A percentile compares a stretch with the other conserved stretches of the same genome.
These are phyloP conservation scores for Koerneria pararmatus DNA, from an alignment of 2,888 invertebrate genomes.

Conservation along the genomic window DNA sequence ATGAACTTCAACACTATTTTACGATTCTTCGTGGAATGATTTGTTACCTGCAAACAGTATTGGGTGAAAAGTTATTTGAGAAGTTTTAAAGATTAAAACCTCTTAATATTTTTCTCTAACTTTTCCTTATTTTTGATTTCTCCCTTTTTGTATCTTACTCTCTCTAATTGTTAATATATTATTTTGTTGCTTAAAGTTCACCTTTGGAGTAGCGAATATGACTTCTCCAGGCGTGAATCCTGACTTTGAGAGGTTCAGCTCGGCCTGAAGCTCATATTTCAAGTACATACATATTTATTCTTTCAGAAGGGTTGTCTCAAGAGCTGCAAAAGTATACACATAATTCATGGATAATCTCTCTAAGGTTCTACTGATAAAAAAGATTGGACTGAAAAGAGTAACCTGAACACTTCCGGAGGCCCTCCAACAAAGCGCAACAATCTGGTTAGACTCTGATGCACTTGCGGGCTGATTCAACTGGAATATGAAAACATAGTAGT, in stretches of 20 bases:
- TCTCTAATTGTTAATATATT: slow-evolving; percentile 1
- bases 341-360: background rate
- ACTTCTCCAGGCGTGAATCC: slow-evolving; percentile 57
- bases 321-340: background rate
- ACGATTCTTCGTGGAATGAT: slow-evolving; percentile 17
- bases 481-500: too few species aligned
- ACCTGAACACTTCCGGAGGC: slow-evolving; percentile 42
- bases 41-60: slow-evolving; percentile 17
- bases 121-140: too few species aligned
- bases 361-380: background rate
- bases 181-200: slow-evolving; percentile 4
- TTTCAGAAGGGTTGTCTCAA: too few species aligned
- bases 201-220: slow-evolving; percentile 30
- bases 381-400: background rate
- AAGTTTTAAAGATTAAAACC: background rate
- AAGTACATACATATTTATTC: too few species aligned
- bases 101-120: too few species aligned
- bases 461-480: slow-evolving; percentile 47
- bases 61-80: too few species aligned
- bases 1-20: slow-evolving; percentile 28
- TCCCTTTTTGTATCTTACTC: background rate
- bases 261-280: slow-evolving; percentile 25
- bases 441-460: slow-evolving; percentile 44
- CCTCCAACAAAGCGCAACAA: slow-evolving; percentile 53
- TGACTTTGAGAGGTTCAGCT: slow-evolving; percentile 42